Evolutionary conservation across 2,797 vertebrate genomes (phyloP).

Genomic region (Melanogrammus aeglefinus): DNA sequence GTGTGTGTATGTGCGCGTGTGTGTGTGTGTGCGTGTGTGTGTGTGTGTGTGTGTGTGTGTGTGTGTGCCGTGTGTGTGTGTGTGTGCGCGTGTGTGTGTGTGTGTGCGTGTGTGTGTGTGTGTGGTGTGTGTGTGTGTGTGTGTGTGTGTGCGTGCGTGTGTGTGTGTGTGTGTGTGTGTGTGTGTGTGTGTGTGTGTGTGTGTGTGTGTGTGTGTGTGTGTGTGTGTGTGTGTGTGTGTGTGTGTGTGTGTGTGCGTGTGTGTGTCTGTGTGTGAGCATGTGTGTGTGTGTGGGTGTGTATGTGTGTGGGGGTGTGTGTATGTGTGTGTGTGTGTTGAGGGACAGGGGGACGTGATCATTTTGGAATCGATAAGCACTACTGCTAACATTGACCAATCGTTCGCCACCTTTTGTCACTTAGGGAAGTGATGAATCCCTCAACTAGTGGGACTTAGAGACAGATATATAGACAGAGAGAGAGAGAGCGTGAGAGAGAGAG

Average conservation of each 20-base stretch:
- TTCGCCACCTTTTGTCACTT: no score
- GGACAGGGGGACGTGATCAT: neutral
- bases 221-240: no score
- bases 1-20: no score
- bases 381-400: no score
- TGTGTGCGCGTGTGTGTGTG: conserved; percentile 20
- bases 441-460: no score
- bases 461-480: no score
- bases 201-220: conserved; percentile 39
- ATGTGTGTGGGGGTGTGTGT: no score
- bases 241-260: neutral
- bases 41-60: conserved; percentile 34
- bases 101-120: conserved; percentile 31
- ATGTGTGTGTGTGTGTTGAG: neutral
- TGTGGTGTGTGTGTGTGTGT: neutral
- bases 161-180: neutral
- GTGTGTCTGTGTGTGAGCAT: no score
- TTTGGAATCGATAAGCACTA: neutral
- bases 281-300: neutral
- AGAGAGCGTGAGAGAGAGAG: no score
- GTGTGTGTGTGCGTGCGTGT: conserved; percentile 44
- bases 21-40: conserved; percentile 13
- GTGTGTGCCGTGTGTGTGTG: no score
- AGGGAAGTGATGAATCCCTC: no score
- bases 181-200: no score